A percentile compares a stretch with the other conserved stretches of the same genome.
Conservation (phyloP, 2,113 vertebrate genomes). For the Mirza zaza region DNA sequence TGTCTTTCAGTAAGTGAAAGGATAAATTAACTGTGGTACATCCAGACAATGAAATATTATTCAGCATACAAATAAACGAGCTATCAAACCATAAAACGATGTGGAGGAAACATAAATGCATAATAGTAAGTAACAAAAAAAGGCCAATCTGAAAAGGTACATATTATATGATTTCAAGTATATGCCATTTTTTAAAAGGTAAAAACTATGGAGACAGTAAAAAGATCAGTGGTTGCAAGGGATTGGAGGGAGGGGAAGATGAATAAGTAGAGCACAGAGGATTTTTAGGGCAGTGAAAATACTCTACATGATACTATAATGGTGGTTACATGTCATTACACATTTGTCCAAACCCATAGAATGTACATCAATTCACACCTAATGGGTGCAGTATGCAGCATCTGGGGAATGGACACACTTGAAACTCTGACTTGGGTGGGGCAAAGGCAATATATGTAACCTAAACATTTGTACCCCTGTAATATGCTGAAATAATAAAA, state of each 20-base stretch:
- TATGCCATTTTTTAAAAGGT: not conserved
- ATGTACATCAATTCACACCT: not conserved
- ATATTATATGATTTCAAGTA: not conserved
- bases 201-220: not conserved
- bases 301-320: not conserved
- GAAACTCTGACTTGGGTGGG: too few relatives aligned
- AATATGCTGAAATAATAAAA: too few relatives aligned
- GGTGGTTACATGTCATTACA: not conserved
- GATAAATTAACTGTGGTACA: not conserved
- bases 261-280: not conserved
- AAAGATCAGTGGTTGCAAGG: not conserved
- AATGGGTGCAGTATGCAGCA: too few relatives aligned
- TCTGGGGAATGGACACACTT: too few relatives aligned
- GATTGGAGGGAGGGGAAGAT: not conserved
- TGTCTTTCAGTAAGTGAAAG: not conserved
- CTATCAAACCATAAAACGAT: not conserved
- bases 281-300: not conserved
- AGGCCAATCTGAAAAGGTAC: not conserved
- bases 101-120: not conserved
- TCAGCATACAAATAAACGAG: not conserved
- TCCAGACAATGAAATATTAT: not conserved
- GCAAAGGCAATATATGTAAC: too few relatives aligned
- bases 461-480: too few relatives aligned
- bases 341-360: not conserved
- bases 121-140: not conserved